Conservation (phyloP, 1,140 invertebrate genomes). For the Sycophaga agraensis region DNA sequence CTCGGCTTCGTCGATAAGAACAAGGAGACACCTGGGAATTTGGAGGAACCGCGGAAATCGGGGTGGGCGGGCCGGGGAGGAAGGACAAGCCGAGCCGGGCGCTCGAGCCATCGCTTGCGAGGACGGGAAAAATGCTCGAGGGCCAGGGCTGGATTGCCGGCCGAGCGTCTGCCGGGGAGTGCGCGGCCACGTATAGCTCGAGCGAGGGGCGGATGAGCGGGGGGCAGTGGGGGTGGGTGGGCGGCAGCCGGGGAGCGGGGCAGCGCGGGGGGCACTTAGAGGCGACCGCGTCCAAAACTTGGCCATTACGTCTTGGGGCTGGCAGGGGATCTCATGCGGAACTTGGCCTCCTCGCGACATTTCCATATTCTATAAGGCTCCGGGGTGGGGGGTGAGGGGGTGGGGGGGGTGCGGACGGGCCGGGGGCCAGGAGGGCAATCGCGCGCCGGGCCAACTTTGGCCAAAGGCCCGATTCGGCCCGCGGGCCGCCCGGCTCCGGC, state of each 20-base stretch:
- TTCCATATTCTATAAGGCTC: conserved; percentile 40
- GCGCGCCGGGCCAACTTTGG: neutral
- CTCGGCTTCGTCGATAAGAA: no score
- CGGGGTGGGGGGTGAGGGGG: neutral
- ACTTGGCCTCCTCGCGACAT: conserved; percentile 37
- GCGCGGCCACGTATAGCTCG: no score
- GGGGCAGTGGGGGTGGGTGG: conserved; percentile 7
- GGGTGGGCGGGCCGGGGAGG: no score
- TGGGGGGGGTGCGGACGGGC: neutral
- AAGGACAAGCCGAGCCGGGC: no score
- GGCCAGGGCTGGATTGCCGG: no score
- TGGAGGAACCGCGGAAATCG: no score
- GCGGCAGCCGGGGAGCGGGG: conserved; percentile 14
- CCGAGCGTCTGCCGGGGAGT: neutral
- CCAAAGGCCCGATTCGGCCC: neutral
- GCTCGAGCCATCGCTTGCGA: no score
- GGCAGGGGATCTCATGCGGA: conserved; percentile 43
- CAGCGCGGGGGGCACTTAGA: conserved; percentile 41
- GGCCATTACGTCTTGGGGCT: conserved; percentile 47
- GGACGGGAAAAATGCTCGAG: no score
- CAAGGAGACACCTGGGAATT: no score
- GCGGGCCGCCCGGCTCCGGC: no score
- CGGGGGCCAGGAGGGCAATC: no score
- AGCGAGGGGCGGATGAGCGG: neutral
- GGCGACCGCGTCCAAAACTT: conserved; percentile 48